These are phyloP conservation scores for Platygyra sinensis DNA, from an alignment of 64 coral and sea anemone species.

Conservation along the genomic window DNA sequence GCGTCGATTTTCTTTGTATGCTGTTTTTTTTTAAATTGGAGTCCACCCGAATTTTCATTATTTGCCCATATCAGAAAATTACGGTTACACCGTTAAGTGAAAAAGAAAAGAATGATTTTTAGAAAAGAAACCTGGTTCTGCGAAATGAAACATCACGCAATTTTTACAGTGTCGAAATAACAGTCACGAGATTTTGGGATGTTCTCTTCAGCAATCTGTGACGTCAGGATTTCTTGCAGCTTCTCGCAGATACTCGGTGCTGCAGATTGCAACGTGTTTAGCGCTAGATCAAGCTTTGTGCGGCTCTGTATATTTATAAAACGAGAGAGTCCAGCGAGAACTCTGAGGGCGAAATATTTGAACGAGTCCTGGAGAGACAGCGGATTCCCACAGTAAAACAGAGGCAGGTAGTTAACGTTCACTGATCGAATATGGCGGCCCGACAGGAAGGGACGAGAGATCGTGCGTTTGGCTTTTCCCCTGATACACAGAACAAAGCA, in stretches of 20 bases:
- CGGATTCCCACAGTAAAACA: background rate
- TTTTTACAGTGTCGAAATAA: too few species aligned
- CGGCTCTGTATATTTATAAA: too few species aligned
- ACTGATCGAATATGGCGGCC: conserved; percentile 11
- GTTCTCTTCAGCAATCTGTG: background rate
- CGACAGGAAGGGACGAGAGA: background rate
- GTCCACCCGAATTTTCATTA: too few species aligned
- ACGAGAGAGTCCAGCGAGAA: background rate
- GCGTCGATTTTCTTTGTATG: too few species aligned
- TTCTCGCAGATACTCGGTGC: background rate
- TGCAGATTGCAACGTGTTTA: background rate
- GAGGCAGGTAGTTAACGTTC: background rate
- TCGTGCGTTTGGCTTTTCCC: background rate
- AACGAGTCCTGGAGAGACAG: background rate
- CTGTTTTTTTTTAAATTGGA: too few species aligned
- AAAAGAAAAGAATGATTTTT: too few species aligned
- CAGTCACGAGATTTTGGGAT: too few species aligned
- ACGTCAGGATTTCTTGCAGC: background rate
- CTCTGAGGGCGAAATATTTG: background rate
- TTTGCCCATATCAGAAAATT: too few species aligned
- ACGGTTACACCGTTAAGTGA: too few species aligned
- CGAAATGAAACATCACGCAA: too few species aligned
- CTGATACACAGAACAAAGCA: background rate
- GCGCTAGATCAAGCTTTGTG: too few species aligned
- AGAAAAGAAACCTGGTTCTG: too few species aligned